These are phyloP conservation scores for Terrapene triunguis DNA, from an alignment of 2,113 vertebrate genomes.

Conservation along the genomic window DNA sequence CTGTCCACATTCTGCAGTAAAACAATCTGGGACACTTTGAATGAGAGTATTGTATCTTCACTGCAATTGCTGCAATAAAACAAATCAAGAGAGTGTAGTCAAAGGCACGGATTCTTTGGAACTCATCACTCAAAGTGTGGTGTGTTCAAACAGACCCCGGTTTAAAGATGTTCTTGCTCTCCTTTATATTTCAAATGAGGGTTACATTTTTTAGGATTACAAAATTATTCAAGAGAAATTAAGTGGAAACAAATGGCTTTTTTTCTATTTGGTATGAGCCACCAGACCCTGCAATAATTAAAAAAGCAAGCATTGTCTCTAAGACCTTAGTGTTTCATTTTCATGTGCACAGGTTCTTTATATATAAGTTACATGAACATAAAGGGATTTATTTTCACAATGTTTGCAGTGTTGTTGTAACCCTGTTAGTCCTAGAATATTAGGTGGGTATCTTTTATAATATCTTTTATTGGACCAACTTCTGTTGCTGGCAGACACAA, in stretches of 20 bases:
- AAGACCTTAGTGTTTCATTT: background rate
- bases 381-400: background rate
- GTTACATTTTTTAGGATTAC: background rate
- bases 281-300: background rate
- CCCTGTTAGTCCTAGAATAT: background rate
- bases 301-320: background rate
- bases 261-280: too few species aligned
- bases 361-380: background rate
- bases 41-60: background rate
- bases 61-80: background rate
- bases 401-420: background rate
- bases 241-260: background rate
- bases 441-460: background rate
- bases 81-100: background rate
- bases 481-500: background rate
- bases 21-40: background rate
- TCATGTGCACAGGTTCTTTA: background rate
- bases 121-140: background rate
- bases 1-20: background rate
- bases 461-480: background rate
- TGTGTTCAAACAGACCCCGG: too few species aligned
- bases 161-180: background rate
- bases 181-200: background rate
- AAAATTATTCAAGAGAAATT: background rate
- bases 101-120: background rate